phyloP scores from a whole-genome alignment of 2,888 invertebrate genomes.

The Uropetala carovei region DNA sequence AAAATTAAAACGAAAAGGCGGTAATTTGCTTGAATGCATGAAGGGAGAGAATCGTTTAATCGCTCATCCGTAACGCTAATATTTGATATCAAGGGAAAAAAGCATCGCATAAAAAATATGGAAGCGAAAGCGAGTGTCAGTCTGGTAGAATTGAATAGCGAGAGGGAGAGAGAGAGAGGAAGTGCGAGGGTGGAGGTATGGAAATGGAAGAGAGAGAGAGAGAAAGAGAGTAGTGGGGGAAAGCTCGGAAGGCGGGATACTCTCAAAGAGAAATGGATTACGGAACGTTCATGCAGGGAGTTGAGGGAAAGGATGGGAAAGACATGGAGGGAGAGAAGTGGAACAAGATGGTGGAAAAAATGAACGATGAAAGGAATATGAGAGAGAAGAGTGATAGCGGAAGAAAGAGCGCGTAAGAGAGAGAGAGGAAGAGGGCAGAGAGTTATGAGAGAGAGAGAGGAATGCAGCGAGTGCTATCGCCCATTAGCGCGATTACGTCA shows the following conservation, averaged over 20 bases:
- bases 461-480: neutral
- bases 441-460: too few species aligned
- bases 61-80: conserved; percentile 17
- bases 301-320: neutral
- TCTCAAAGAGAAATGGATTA: conserved; percentile 29
- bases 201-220: neutral
- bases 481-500: conserved; percentile 5
- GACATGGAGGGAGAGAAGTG: neutral
- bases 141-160: conserved; percentile 17
- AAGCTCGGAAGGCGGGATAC: neutral
- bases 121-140: conserved; percentile 25
- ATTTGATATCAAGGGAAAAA: conserved; percentile 20
- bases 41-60: conserved; percentile 20
- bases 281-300: neutral
- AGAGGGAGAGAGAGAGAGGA: neutral
- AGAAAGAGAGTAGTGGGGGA: neutral
- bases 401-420: too few species aligned
- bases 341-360: neutral
- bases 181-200: neutral
- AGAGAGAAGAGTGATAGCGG: neutral
- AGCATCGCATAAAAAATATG: neutral
- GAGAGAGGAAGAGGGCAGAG: too few species aligned
- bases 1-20: neutral
- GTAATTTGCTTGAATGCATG: conserved; percentile 8
- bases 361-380: neutral